Evolutionary conservation across 2,888 invertebrate species (phyloP), one percentile per base, ranked within the genome.

Genomic region (Theretra japonica): DNA sequence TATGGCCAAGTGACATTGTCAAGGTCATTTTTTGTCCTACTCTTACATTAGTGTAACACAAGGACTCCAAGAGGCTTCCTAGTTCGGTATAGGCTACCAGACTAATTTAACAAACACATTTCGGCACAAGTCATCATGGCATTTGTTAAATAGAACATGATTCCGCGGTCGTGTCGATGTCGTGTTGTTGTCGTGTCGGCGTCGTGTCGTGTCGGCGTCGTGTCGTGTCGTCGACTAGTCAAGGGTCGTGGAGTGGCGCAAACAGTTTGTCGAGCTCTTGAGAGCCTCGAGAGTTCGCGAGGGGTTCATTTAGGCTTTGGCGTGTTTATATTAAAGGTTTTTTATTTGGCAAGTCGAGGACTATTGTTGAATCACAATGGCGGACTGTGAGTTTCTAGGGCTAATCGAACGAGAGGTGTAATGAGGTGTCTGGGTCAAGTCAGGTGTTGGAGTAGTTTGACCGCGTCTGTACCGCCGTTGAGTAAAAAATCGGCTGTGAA

Each of bases 281-380:
- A 65, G 48, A 41, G 62, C 33, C 4, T n/a, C 21, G 41, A 33
- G 62, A 48, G 23, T 21, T 41, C 65, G 23, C 48, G 65, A 41
- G 19, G 48, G 41, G 48, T 48, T 65, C 65, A 65, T 65, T 65
- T 65, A 15, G 65, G 48, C 65, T 11, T 41, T 21, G 62, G 33
- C 62, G 33, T 65, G 65, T 65, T 65, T 65, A 48, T 65, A 65
- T 65, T 65, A 65, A 41, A 15, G 65, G 65, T 48, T 62, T 62
- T 65, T 65, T 48, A 23, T 65, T 65, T 65, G 65, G 48, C 21
- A 21, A 65, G 23, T 65, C 65, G n/a, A 65, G 65, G 48, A 21
- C 48, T 41, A 65, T 65, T 48, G 65, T 65, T 15, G 65, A 4
- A 23, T 25, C 15, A 23, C n/a, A 65, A 48, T 65, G 48, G 33